Evolutionary conservation across 2,888 invertebrate genomes (phyloP), one percentile per base, ranked within the genome.

Genomic region (Monopis laevigella): DNA sequence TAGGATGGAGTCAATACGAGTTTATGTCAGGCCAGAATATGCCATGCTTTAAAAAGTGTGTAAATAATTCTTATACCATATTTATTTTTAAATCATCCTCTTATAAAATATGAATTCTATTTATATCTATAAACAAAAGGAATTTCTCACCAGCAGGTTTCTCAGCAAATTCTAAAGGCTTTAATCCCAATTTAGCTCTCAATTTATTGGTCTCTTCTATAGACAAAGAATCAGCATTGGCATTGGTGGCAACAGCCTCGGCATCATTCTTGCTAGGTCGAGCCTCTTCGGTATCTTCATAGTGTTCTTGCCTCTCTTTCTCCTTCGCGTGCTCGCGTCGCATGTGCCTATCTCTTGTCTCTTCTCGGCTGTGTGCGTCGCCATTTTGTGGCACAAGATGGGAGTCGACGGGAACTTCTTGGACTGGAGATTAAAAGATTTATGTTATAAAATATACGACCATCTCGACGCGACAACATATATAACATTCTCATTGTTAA

Each of bases 181-280:
- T 96, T 24, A 98, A 78, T 1, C 98, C 98, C 16, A 99, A 84
- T 64, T 96, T 96, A 1, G 93, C 93, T 55, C 98, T 84, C 8
- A 99, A 73, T 50, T 89, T 90, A 70, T 97, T 97, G 3, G 93
- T 93, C 54, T 92, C 93, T 40, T 89, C 88, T 36, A 95, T 84
- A 1, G 93, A 93, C 12, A 94, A 73, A 10, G 40, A 40, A 2
- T 40, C 40, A 29, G 40, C 40, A 19, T 40, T 40, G 3, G 40
- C 28, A 16, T 24, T 39, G 5, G 40, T 11, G 12, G 11, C 28
- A 27, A 27, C 14, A 13, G 12, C 29, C 4, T 6, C 11, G 11
- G 14, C 29, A 29, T 14, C 12, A 29, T 29, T 14, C 6, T 29
- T 14, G 7, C 29, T 29, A 29, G 12, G 29, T 11, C 29, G 12